These are phyloP conservation scores for Sminthurides bifidus DNA, from an alignment of 1,140 invertebrate species.

Conservation along the genomic window DNA sequence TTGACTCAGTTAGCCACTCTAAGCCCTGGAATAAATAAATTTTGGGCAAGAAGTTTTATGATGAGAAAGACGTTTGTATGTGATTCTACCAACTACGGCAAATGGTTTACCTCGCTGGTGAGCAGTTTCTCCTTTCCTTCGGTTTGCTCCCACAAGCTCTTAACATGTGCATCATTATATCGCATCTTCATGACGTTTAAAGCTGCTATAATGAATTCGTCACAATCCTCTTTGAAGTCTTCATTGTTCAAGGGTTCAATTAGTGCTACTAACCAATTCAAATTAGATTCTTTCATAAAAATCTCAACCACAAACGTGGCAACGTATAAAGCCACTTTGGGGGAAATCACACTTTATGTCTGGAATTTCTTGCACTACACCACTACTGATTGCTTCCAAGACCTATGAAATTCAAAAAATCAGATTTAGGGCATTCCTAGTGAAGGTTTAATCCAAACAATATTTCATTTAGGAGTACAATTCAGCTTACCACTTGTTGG, in stretches of 20 bases:
- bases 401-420: too few relatives aligned
- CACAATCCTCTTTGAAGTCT: not conserved
- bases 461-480: not conserved
- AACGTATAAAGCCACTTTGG: conserved; percentile 25
- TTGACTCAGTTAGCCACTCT: conserved; percentile 17
- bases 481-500: conserved; percentile 4
- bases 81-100: not conserved
- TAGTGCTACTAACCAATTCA: conserved; percentile 21
- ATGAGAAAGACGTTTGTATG: not conserved
- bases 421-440: too few relatives aligned
- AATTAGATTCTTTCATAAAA: conserved; percentile 22
- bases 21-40: conserved; percentile 8
- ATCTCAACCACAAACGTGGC: conserved; percentile 24
- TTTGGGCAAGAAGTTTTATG: not conserved
- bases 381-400: conserved; percentile 14
- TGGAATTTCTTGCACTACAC: conserved; percentile 25
- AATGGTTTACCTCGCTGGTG: conserved; percentile 9
- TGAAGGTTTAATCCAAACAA: not conserved
- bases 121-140: not conserved
- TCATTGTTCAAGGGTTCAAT: conserved; percentile 10
- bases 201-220: conserved; percentile 10
- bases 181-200: conserved; percentile 16
- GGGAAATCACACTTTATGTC: conserved; percentile 26
- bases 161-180: conserved; percentile 21
- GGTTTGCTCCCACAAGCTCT: conserved; percentile 15